Conservation (phyloP, 2,797 vertebrate species). For the Selene dorsalis region DNA sequence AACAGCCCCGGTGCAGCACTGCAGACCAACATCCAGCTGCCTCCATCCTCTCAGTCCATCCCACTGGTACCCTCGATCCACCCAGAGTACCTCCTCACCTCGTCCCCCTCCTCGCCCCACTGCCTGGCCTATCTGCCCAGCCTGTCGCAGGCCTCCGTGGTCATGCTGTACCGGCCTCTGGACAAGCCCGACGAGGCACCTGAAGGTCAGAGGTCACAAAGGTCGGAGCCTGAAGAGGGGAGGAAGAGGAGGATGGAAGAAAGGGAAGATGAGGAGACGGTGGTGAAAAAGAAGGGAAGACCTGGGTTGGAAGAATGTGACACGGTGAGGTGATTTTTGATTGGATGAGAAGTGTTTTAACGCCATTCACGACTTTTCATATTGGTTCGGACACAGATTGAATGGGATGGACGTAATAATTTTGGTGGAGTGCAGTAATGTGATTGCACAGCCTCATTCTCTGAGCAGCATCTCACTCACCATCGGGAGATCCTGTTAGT, state of each 20-base stretch:
- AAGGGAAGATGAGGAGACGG: constrained; percentile 21
- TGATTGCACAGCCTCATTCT: background rate
- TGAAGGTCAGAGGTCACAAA: constrained; percentile 44
- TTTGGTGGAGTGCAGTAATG: background rate
- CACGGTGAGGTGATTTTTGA: constrained; percentile 46
- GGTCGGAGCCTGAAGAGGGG: constrained; percentile 31
- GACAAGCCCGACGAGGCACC: constrained; percentile 14
- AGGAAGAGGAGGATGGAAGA: constrained; percentile 61
- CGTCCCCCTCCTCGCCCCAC: constrained; percentile 68
- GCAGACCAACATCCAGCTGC: constrained; percentile 9
- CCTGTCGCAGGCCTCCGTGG: constrained; percentile 88
- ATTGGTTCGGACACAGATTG: background rate
- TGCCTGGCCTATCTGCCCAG: constrained; percentile 85
- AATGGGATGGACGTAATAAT: background rate
- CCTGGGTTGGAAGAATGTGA: constrained; percentile 29
- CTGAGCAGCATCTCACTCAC: no score
- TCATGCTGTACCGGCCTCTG: constrained; percentile 86
- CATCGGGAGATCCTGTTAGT: constrained; percentile 21
- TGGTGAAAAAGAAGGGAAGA: constrained; percentile 51
- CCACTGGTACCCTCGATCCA: constrained; percentile 58
- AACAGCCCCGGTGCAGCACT: constrained; percentile 7
- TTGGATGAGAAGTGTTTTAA: background rate
- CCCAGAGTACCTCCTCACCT: constrained; percentile 62
- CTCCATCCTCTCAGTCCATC: constrained; percentile 54
- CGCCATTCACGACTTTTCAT: background rate